Evolutionary conservation across 2,113 vertebrate species (phyloP).

Genomic region (Turdus rufiventris): DNA sequence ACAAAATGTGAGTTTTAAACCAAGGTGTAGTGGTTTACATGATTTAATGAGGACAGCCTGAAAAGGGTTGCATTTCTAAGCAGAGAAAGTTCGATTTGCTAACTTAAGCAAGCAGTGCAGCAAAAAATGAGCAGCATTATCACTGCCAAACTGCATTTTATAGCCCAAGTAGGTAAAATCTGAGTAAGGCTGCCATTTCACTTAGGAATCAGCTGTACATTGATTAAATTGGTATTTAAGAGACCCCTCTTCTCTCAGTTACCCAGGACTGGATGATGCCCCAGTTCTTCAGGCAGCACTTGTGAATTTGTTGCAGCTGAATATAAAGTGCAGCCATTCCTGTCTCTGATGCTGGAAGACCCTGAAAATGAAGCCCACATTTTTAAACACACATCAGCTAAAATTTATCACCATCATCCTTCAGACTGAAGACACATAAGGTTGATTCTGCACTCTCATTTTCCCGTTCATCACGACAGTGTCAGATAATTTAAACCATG

Average conservation of each 20-base stretch:
- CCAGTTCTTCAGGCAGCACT: neutral
- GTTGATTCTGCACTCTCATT: neutral
- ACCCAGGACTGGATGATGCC: neutral
- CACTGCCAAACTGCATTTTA: neutral
- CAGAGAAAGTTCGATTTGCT: neutral
- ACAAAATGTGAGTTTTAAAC: neutral
- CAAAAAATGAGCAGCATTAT: neutral
- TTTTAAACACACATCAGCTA: neutral
- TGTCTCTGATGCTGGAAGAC: neutral
- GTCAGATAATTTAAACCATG: neutral
- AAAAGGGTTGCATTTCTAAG: neutral
- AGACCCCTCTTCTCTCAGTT: neutral
- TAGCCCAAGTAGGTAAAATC: neutral
- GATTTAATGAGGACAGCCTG: neutral
- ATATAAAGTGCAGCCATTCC: neutral
- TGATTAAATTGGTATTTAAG: neutral
- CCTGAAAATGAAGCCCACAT: neutral
- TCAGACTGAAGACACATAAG: rapidly evolving
- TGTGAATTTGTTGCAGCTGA: neutral
- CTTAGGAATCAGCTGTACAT: neutral
- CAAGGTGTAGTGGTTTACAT: neutral
- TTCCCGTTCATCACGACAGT: neutral
- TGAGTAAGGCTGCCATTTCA: neutral
- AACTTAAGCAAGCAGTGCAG: neutral
- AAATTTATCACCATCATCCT: neutral